Conservation (phyloP, 2,888 invertebrate species). For the Nymphalis c-album region DNA sequence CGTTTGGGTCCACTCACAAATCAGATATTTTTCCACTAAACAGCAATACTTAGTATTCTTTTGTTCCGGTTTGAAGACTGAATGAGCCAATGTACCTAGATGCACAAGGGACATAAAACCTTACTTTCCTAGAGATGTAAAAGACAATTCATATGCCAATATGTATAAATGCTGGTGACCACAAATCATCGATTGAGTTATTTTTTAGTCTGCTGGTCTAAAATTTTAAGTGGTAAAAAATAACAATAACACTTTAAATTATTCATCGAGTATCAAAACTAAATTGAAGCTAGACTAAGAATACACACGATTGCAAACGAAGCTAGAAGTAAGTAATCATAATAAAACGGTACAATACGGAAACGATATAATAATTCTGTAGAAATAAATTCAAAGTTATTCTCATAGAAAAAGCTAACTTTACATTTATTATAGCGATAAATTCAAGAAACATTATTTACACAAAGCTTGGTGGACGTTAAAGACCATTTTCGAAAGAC, state of each 20-base stretch:
- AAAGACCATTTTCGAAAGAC: slow-evolving; percentile 75
- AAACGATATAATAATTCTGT: slow-evolving; percentile 53
- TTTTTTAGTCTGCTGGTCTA: too few relatives aligned
- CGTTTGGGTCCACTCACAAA: too few relatives aligned
- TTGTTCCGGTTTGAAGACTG: too few relatives aligned
- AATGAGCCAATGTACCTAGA: too few relatives aligned
- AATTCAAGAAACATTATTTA: slow-evolving; percentile 79
- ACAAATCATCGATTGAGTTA: too few relatives aligned
- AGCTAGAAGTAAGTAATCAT: slow-evolving; percentile 1
- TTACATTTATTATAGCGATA: slow-evolving; percentile 77
- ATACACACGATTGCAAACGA: background rate
- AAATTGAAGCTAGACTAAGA: background rate
- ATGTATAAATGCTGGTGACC: too few relatives aligned
- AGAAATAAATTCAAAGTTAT: slow-evolving; percentile 75
- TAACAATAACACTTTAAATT: background rate
- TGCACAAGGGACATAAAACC: too few relatives aligned
- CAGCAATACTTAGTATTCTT: too few relatives aligned
- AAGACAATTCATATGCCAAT: too few relatives aligned
- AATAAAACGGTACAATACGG: slow-evolving; percentile 15
- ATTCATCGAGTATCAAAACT: background rate
- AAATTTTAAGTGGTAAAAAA: too few relatives aligned
- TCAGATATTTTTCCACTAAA: too few relatives aligned
- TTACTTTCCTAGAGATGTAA: too few relatives aligned
- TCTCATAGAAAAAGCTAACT: slow-evolving; percentile 76
- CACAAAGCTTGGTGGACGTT: slow-evolving; percentile 77